phyloP scores from a whole-genome alignment of 2,888 invertebrate species.

The Lithophane socia region DNA sequence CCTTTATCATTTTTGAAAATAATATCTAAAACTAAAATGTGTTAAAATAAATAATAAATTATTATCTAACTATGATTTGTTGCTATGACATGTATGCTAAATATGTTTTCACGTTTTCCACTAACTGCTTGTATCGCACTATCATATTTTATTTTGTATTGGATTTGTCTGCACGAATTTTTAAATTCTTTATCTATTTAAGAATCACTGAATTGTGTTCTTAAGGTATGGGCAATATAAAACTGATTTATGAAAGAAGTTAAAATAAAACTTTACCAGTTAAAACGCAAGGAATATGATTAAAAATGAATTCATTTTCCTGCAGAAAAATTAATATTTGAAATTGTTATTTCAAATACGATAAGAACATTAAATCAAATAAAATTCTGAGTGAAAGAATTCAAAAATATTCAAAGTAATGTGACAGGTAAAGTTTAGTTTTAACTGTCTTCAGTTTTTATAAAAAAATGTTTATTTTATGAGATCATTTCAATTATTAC shows the following conservation, averaged over 20 bases:
- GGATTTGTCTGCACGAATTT: slow-evolving; percentile 38
- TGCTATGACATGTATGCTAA: slow-evolving; percentile 43
- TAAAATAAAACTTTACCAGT: neutral
- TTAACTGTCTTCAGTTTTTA: slow-evolving; percentile 7
- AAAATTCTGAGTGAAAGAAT: slow-evolving; percentile 27
- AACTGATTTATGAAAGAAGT: slow-evolving; percentile 3
- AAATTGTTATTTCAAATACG: neutral
- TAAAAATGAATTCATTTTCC: neutral
- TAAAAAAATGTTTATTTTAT: neutral
- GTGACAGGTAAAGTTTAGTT: neutral
- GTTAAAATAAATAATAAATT: neutral
- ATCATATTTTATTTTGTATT: slow-evolving; percentile 64
- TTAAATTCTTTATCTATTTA: slow-evolving; percentile 1
- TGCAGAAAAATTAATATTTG: neutral
- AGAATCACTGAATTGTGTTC: neutral
- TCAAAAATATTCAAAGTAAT: slow-evolving; percentile 21
- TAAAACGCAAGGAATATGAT: neutral
- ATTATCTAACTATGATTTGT: neutral
- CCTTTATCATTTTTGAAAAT: no score
- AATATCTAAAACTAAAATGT: neutral
- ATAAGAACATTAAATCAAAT: slow-evolving; percentile 32
- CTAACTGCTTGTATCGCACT: slow-evolving; percentile 61
- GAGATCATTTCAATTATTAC: neutral
- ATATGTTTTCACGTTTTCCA: slow-evolving; percentile 55
- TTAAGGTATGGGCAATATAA: neutral